Percentiles rank a stretch among this genome's conserved stretches.
phyloP scores from a whole-genome alignment of 2,888 invertebrate genomes.

The Malacosoma neustria region DNA sequence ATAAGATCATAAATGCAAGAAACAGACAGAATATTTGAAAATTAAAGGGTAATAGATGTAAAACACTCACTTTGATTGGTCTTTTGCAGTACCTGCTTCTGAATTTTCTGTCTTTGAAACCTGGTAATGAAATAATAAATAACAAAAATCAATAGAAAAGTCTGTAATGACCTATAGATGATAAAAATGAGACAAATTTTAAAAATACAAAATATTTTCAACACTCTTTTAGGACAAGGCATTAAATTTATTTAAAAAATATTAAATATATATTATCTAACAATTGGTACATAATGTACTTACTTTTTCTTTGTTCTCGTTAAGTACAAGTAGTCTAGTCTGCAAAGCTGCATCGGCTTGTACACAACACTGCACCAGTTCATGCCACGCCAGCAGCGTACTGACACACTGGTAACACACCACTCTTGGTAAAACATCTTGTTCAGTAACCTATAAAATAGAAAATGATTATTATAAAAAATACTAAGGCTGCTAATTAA shows the following conservation, averaged over 20 bases:
- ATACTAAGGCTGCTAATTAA: no score
- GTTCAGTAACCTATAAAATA: slow-evolving; percentile 48
- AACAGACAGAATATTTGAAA: not conserved
- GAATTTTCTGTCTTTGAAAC: no score
- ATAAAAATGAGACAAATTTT: no score
- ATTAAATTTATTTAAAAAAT: no score
- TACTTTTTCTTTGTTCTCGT: not conserved
- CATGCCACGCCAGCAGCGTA: slow-evolving; percentile 78
- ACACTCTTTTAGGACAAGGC: no score
- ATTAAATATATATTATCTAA: no score
- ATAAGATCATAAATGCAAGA: not conserved
- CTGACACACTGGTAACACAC: slow-evolving; percentile 79
- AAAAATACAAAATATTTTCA: no score
- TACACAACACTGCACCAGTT: slow-evolving; percentile 69
- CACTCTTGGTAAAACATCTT: slow-evolving; percentile 73
- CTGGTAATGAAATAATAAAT: no score
- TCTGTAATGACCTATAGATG: no score
- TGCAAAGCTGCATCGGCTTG: slow-evolving; percentile 67
- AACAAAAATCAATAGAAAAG: no score
- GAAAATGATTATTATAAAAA: no score
- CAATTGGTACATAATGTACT: no score
- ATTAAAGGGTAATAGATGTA: not conserved
- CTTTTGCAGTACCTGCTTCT: not conserved
- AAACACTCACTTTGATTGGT: not conserved
- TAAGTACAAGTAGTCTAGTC: slow-evolving; percentile 8